These are phyloP conservation scores for Cathartes aura DNA, from an alignment of 2,113 vertebrate genomes.

Conservation along the genomic window DNA sequence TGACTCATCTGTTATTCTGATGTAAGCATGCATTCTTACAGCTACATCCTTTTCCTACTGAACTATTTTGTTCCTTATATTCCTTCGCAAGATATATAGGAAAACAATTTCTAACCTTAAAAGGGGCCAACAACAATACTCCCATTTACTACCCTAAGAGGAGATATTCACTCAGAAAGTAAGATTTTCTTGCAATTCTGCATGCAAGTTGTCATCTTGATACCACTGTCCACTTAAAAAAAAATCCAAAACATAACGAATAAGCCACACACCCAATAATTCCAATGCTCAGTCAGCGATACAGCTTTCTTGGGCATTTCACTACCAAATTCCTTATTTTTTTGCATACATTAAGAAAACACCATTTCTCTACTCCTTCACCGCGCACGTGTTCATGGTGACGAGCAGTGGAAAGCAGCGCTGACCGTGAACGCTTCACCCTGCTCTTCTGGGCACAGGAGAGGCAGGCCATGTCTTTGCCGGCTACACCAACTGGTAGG, in stretches of 20 bases:
- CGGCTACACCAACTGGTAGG: too few relatives aligned
- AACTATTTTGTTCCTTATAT: not conserved
- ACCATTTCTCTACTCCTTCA: not conserved
- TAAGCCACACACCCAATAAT: not conserved
- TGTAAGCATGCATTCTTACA: not conserved
- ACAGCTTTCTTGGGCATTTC: not conserved
- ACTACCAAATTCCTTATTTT: not conserved
- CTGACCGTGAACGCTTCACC: too few relatives aligned
- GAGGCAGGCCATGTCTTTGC: rapidly evolving
- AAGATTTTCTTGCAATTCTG: not conserved
- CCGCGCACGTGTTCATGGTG: rapidly evolving
- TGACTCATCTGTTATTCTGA: not conserved
- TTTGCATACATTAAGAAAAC: not conserved
- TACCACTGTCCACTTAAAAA: not conserved
- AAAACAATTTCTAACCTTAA: not conserved
- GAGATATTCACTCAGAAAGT: not conserved
- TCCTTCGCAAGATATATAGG: not conserved
- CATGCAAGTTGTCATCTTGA: not conserved
- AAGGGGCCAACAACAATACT: not conserved
- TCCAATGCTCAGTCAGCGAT: not conserved
- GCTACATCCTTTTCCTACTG: not conserved
- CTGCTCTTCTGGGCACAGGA: not conserved
- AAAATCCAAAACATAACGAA: not conserved
- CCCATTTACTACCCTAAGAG: not conserved
- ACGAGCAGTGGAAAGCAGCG: not conserved